These are phyloP conservation scores for Lutjanus argentimaculatus DNA, from an alignment of 2,797 vertebrate genomes.

Conservation along the genomic window DNA sequence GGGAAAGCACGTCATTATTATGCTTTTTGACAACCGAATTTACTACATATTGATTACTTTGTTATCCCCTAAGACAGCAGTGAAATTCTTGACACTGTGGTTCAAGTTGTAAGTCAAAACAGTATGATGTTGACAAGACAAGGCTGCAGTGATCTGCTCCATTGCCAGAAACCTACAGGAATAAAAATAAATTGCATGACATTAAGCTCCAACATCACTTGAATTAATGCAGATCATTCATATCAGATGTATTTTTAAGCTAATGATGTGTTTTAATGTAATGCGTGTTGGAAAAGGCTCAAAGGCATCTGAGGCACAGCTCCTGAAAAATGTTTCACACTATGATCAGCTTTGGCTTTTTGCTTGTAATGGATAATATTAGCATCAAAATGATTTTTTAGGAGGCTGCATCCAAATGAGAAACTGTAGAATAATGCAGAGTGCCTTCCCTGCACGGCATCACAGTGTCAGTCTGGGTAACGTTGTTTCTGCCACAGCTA, in stretches of 20 bases:
- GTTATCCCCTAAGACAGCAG: background rate
- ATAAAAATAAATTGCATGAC: slow-evolving; percentile 30
- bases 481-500: slow-evolving; percentile 17
- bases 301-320: slow-evolving; percentile 46
- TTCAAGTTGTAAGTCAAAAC: slow-evolving; percentile 8
- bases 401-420: slow-evolving; percentile 44
- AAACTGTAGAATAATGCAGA: slow-evolving; percentile 23
- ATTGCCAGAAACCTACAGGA: slow-evolving; percentile 17
- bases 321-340: slow-evolving; percentile 49
- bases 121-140: slow-evolving; percentile 8
- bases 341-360: slow-evolving; percentile 40
- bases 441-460: slow-evolving; percentile 20
- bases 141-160: slow-evolving; percentile 17
- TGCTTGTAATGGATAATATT: slow-evolving; percentile 55
- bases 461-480: background rate
- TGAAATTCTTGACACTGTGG: background rate
- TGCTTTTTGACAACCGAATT: slow-evolving; percentile 14
- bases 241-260: slow-evolving; percentile 51
- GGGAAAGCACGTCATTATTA: background rate
- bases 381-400: slow-evolving; percentile 29
- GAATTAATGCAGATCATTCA: slow-evolving; percentile 40
- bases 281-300: slow-evolving; percentile 56
- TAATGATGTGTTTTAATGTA: slow-evolving; percentile 60
- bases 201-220: slow-evolving; percentile 35
- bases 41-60: background rate